These are phyloP conservation scores for Tiliacea aurago DNA, from an alignment of 2,888 invertebrate genomes.

Conservation along the genomic window DNA sequence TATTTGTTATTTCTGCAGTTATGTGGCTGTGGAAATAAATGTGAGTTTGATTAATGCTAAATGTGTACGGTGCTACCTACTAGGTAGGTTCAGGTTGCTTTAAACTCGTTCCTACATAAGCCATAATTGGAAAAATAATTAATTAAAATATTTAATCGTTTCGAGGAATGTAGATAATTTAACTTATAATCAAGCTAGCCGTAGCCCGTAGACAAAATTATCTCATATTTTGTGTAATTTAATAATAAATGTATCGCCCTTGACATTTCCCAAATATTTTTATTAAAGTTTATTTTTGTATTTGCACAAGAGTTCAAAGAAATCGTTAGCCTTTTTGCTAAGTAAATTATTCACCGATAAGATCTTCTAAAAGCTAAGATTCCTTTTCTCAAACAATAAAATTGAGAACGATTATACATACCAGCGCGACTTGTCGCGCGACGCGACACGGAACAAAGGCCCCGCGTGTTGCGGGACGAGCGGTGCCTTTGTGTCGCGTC, in stretches of 20 bases:
- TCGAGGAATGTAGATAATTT: neutral
- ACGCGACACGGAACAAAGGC: too few species aligned
- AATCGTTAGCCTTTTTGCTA: conserved; percentile 30
- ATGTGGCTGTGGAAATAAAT: neutral
- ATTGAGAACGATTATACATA: conserved; percentile 24
- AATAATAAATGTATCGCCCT: conserved; percentile 13
- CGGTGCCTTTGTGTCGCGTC: too few species aligned
- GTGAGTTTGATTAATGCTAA: conserved; percentile 1
- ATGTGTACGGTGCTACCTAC: neutral
- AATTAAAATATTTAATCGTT: neutral
- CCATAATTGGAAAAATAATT: neutral
- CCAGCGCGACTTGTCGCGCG: too few species aligned
- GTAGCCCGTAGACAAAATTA: neutral
- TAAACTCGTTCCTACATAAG: neutral
- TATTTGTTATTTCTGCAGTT: conserved; percentile 12
- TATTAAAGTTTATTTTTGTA: neutral
- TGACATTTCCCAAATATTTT: conserved; percentile 35
- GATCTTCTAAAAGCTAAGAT: conserved; percentile 32
- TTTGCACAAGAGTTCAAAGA: conserved; percentile 15
- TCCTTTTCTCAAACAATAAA: conserved; percentile 47
- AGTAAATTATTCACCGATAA: conserved; percentile 35
- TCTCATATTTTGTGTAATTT: neutral
- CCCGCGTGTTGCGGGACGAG: too few species aligned
- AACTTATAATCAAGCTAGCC: neutral
- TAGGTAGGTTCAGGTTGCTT: neutral